Evolutionary conservation across 2,797 vertebrate species (phyloP).

Genomic region (Pampus argenteus): DNA sequence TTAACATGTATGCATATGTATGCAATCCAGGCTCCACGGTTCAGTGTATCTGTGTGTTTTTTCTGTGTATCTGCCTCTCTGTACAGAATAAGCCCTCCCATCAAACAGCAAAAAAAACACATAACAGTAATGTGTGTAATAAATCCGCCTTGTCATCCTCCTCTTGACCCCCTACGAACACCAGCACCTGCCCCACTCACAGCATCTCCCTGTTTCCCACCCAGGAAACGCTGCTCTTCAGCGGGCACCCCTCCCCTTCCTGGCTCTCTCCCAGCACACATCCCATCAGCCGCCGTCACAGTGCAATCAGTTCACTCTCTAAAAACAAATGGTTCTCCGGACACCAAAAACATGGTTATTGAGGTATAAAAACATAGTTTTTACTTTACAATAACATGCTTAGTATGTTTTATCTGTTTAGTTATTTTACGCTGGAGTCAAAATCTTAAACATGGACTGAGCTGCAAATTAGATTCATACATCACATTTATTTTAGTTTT

Average conservation of each 20-base stretch:
- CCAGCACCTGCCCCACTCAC: background rate
- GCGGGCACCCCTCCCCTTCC: conserved; percentile 1
- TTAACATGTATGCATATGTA: conserved; percentile 60
- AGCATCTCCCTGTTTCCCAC: conserved; percentile 4
- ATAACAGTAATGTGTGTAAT: conserved; percentile 23
- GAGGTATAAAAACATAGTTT: conserved; percentile 9
- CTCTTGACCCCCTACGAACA: conserved; percentile 41
- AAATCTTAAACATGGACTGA: background rate
- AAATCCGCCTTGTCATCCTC: conserved; percentile 50
- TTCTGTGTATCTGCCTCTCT: conserved; percentile 31
- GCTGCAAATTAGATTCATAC: background rate
- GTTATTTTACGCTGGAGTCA: background rate
- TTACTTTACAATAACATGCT: background rate
- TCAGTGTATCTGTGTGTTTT: conserved; percentile 18
- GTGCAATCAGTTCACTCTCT: conserved; percentile 29
- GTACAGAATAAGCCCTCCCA: conserved; percentile 1
- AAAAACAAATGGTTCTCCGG: conserved; percentile 15
- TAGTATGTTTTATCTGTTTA: background rate
- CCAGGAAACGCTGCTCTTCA: conserved; percentile 32
- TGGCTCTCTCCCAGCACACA: conserved; percentile 15
- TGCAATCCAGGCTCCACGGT: conserved; percentile 9
- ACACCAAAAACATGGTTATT: background rate
- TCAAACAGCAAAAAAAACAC: conserved; percentile 42
- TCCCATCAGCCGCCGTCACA: conserved; percentile 28
- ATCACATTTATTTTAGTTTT: background rate